A percentile compares a stretch with the other conserved stretches of the same genome.
phyloP scores from a whole-genome alignment of 2,113 vertebrate genomes.

The Callipepla californica region DNA sequence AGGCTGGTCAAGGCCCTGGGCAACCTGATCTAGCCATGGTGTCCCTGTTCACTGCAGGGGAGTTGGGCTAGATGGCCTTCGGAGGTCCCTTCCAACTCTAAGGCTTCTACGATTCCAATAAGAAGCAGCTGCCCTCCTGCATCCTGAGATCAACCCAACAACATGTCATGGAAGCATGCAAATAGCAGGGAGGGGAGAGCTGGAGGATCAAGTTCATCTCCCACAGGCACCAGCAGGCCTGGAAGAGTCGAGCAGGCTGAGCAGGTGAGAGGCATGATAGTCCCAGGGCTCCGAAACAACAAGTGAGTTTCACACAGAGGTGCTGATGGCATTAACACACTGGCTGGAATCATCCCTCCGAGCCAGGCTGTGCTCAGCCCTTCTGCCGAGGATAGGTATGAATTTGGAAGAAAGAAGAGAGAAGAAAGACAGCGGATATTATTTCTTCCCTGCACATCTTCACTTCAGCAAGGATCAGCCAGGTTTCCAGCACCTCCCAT shows the following conservation, averaged over 20 bases:
- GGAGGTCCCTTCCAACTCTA: too few relatives aligned
- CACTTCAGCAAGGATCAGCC: background rate
- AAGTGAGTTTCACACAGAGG: background rate
- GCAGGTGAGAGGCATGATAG: background rate
- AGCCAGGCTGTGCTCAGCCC: background rate
- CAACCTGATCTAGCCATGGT: too few relatives aligned
- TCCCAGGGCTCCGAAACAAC: background rate
- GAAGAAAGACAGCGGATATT: background rate
- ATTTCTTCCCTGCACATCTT: background rate
- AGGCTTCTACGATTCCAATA: too few relatives aligned
- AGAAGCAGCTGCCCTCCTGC: background rate
- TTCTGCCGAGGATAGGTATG: background rate
- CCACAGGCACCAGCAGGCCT: constrained; percentile 1
- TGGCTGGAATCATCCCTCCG: background rate
- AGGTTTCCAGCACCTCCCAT: background rate
- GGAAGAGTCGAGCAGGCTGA: background rate
- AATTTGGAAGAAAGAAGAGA: background rate
- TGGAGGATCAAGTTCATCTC: background rate
- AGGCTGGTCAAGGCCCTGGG: too few relatives aligned
- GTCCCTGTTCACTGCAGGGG: too few relatives aligned
- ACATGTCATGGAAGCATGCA: background rate
- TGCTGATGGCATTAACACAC: background rate
- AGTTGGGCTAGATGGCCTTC: too few relatives aligned
- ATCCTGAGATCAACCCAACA: background rate
- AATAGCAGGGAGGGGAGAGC: background rate